Evolutionary conservation across 2,888 invertebrate species (phyloP), one percentile per base, ranked within the genome.

Genomic region (Acholoe squamosa): DNA sequence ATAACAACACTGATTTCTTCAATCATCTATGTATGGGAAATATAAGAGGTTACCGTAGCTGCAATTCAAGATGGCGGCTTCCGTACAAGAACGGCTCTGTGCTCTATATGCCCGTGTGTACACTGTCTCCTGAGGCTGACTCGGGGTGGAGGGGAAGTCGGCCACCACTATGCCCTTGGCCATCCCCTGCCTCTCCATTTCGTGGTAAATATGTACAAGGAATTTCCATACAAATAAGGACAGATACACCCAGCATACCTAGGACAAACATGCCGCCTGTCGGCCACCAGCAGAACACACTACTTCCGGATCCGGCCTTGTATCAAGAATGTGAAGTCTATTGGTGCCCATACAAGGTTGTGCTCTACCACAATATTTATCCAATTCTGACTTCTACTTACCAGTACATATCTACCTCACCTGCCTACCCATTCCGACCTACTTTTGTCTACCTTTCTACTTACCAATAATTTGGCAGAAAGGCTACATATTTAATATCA

Each of bases 161-260:
- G 19, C 61, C 61, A 43, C 61, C 19, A 3, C 5, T 3, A 43
- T 43, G 43, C 43, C 43, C 61, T 19, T n/a, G 71, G 71, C 14
- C 71, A 28, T 28, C 5, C 28, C 25, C 25, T 71, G 28, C 34
- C 16, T 0, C 33, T 33, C 34, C 80, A 10, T 22, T 22, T 80
- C 43, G 80, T 34, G 22, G 80, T 80, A 80, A 80, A 80, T 80
- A 80, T 80, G 80, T 43, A 33, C 80, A 22, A 34, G 34, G n/a
- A 33, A 80, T 80, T 33, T 80, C 80, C 80, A 80, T 43, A 80
- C 80, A 80, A 80, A 80, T 80, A 80, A 43, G 43, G 80, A 80
- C 80, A 80, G 34, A 80, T 22, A 80, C 34, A 43, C 0, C 80
- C 43, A 43, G 80, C 43, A 43, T 43, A 43, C 80, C 16, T 16